A percentile compares a stretch with the other conserved stretches of the same genome.
phyloP scores from a whole-genome alignment of 1,140 invertebrate genomes.

The Cardiocondyla obscurior region DNA sequence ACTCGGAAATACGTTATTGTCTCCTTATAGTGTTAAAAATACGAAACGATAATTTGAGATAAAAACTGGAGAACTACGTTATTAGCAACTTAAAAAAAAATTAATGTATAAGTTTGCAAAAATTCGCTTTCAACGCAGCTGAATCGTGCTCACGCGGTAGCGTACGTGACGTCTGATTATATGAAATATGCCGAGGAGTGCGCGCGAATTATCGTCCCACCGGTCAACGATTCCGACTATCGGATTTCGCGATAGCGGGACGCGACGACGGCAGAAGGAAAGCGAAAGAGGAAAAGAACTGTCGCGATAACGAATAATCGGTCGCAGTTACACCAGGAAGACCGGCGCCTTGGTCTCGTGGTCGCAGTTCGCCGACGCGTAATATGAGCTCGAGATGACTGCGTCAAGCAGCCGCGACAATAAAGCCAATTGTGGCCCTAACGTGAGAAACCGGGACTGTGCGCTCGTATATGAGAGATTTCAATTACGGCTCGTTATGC shows the following conservation, averaged over 20 bases:
- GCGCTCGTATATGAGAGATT: slow-evolving; percentile 72
- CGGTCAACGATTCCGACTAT: slow-evolving; percentile 36
- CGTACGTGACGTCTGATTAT: slow-evolving; percentile 30
- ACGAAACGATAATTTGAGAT: neutral
- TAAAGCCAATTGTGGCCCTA: slow-evolving; percentile 77
- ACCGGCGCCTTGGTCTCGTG: slow-evolving; percentile 50
- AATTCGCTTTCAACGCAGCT: neutral
- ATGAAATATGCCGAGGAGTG: slow-evolving; percentile 35
- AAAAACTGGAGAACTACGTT: neutral
- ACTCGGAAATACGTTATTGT: neutral
- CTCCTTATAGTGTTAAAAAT: neutral
- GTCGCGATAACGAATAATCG: slow-evolving; percentile 34
- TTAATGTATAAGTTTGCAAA: neutral
- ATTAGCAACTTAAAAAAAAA: neutral
- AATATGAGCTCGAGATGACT: slow-evolving; percentile 29
- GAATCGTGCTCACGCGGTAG: neutral
- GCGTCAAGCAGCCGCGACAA: slow-evolving; percentile 72
- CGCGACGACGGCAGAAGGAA: slow-evolving; percentile 32
- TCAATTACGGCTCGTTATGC: slow-evolving; percentile 80
- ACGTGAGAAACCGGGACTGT: slow-evolving; percentile 74
- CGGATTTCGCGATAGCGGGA: slow-evolving; percentile 57
- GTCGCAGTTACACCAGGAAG: slow-evolving; percentile 52
- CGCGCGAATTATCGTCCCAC: slow-evolving; percentile 16
- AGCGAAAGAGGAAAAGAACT: slow-evolving; percentile 2
- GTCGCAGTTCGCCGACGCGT: slow-evolving; percentile 7